A percentile compares a stretch with the other conserved stretches of the same genome.
phyloP scores from a whole-genome alignment of 2,113 vertebrate species.

The Columba janthina region DNA sequence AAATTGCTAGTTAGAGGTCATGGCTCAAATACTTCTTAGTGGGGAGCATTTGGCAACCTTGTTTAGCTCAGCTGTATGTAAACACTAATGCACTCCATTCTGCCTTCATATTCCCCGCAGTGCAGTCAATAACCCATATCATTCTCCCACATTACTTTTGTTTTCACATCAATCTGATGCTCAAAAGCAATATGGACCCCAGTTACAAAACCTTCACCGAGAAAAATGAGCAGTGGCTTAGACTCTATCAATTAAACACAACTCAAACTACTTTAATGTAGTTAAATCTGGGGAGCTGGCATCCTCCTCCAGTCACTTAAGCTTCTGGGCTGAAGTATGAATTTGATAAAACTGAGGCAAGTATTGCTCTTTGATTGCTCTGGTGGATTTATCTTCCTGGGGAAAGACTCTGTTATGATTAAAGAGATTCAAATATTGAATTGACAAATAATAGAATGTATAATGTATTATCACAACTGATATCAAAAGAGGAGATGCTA shows the following conservation, averaged over 20 bases:
- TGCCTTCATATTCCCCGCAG: not conserved
- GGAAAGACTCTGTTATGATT: not conserved
- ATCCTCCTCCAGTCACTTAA: not conserved
- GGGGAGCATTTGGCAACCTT: constrained; percentile 7
- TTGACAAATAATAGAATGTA: not conserved
- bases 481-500: not conserved
- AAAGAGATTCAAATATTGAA: not conserved
- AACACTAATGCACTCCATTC: constrained; percentile 12
- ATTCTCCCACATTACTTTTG: constrained; percentile 14
- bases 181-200: not conserved
- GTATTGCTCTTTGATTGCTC: not conserved
- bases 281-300: not conserved
- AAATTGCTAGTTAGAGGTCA: constrained; percentile 33
- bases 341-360: not conserved
- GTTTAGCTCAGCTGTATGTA: constrained; percentile 21
- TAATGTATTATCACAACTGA: not conserved
- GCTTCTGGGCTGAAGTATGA: not conserved
- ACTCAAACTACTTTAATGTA: not conserved
- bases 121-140: constrained; percentile 20
- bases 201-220: not conserved
- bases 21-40: not conserved
- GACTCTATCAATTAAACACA: not conserved
- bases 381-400: not conserved
- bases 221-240: not conserved
- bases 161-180: constrained; percentile 29